Evolutionary conservation across 2,888 invertebrate species (phyloP).

Genomic region (Hololepta plana): DNA sequence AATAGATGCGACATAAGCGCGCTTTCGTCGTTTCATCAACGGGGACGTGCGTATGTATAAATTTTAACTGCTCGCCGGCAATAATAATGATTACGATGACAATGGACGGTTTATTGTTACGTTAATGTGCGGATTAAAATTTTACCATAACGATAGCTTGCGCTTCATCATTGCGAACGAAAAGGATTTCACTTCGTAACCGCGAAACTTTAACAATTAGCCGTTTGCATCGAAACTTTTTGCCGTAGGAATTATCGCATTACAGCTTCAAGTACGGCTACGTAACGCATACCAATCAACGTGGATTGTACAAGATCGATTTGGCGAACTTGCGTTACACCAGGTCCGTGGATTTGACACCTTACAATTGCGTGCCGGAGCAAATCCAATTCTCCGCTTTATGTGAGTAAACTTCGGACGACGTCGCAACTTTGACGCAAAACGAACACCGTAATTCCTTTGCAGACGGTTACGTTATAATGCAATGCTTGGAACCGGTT

Average conservation of each 20-base stretch:
- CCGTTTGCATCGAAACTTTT: conserved; percentile 7
- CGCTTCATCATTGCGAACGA: too few relatives aligned
- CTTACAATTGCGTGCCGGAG: conserved; percentile 54
- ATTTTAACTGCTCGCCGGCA: not conserved
- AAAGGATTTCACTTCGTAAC: too few relatives aligned
- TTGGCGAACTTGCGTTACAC: conserved; percentile 51
- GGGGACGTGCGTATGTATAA: too few relatives aligned
- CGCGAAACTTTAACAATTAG: conserved; percentile 1
- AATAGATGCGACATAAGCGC: too few relatives aligned
- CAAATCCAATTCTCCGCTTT: conserved; percentile 50
- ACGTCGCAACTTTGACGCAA: conserved; percentile 6
- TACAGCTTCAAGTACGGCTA: conserved; percentile 50
- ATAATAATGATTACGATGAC: not conserved
- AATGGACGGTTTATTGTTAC: too few relatives aligned
- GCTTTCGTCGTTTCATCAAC: too few relatives aligned
- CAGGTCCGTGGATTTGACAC: conserved; percentile 49
- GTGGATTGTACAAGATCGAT: conserved; percentile 55
- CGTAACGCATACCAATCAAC: conserved; percentile 52
- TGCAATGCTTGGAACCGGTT: conserved; percentile 50
- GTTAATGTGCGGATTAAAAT: too few relatives aligned
- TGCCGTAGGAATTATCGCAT: conserved; percentile 31
- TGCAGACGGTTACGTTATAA: conserved; percentile 50
- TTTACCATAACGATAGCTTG: too few relatives aligned
- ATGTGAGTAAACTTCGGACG: conserved; percentile 32
- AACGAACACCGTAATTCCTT: conserved; percentile 7